phyloP scores from a whole-genome alignment of 2,888 invertebrate genomes.

The Seladonia tumulorum region DNA sequence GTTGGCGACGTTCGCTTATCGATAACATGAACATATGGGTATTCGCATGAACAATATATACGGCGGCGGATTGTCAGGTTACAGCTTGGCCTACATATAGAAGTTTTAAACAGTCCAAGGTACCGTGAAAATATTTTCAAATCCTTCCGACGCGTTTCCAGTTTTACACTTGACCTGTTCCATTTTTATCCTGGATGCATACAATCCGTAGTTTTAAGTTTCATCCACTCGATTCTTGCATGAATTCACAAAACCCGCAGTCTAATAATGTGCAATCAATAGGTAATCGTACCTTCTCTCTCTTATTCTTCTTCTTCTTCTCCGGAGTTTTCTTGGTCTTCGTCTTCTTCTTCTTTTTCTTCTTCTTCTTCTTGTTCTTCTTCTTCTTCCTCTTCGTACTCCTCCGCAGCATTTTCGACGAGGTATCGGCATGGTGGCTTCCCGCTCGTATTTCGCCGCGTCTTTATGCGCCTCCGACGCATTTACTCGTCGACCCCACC shows the following conservation, averaged over 20 bases:
- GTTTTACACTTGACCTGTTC: too few relatives aligned
- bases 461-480: conserved; percentile 68
- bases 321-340: not conserved
- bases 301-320: not conserved
- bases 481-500: conserved; percentile 51
- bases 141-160: too few relatives aligned
- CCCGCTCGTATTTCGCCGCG: conserved; percentile 71
- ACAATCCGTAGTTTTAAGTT: too few relatives aligned
- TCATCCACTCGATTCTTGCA: too few relatives aligned
- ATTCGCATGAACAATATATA: too few relatives aligned
- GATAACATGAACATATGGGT: too few relatives aligned
- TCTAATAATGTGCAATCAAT: not conserved
- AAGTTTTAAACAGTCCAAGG: not conserved
- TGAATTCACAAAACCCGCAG: too few relatives aligned
- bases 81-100: too few relatives aligned
- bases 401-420: conserved; percentile 42
- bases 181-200: too few relatives aligned
- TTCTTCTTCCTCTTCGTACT: not conserved
- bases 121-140: not conserved
- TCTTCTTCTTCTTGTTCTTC: not conserved
- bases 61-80: too few relatives aligned
- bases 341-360: not conserved
- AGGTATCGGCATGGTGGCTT: conserved; percentile 61
- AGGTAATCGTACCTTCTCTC: not conserved
- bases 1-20: too few relatives aligned